phyloP scores from a whole-genome alignment of 2,888 invertebrate species.

The Bugulina stolonifera region DNA sequence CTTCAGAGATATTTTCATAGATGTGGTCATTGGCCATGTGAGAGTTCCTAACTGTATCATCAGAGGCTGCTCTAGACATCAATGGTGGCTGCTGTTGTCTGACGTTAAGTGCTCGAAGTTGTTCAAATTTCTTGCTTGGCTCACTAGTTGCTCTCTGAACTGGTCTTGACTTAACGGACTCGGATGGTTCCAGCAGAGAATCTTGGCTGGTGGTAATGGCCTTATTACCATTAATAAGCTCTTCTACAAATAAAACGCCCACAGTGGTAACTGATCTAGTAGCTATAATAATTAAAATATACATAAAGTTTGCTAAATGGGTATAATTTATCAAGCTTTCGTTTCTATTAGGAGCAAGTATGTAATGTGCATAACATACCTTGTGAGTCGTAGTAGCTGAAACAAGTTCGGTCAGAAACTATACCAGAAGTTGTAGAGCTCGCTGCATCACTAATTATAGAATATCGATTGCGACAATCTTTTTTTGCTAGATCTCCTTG shows the following conservation, averaged over 20 bases:
- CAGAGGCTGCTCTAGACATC: conserved; percentile 23
- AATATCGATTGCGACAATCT: conserved; percentile 2
- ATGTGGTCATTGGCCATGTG: conserved; percentile 2
- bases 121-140: conserved; percentile 20
- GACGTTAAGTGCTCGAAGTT: conserved; percentile 5
- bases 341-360: too few relatives aligned
- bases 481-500: not conserved
- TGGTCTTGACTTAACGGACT: not conserved
- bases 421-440: conserved; percentile 18
- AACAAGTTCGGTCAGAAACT: conserved; percentile 19
- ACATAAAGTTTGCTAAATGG: too few relatives aligned
- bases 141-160: conserved; percentile 17
- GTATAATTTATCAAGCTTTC: too few relatives aligned
- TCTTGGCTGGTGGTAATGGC: conserved; percentile 19
- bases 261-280: too few relatives aligned
- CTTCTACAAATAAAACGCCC: too few relatives aligned
- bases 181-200: conserved; percentile 13
- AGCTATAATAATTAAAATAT: too few relatives aligned
- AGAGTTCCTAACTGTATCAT: conserved; percentile 4
- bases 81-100: not conserved
- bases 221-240: conserved; percentile 3
- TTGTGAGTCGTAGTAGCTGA: conserved; percentile 26
- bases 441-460: conserved; percentile 16
- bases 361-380: conserved; percentile 1
- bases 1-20: conserved; percentile 22